Percentiles rank a stretch among this genome's conserved stretches.
phyloP scores from a whole-genome alignment of 2,888 invertebrate genomes.

The Altica lythri region DNA sequence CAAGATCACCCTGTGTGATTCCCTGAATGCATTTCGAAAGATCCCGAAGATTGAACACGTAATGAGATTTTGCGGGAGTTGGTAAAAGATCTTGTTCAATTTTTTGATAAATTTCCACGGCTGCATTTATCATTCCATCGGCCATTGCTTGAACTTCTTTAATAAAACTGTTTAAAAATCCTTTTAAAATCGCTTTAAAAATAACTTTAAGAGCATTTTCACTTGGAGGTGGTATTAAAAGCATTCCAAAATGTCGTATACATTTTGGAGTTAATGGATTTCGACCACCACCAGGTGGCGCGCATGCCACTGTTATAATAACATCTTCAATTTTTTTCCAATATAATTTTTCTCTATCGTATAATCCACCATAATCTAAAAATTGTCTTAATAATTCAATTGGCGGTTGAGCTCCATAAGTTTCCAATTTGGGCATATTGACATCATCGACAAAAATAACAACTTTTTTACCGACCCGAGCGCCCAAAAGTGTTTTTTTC shows the following conservation, averaged over 20 bases:
- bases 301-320: conserved; percentile 81
- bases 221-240: conserved; percentile 81
- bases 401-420: conserved; percentile 90
- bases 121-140: conserved; percentile 77
- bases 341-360: conserved; percentile 84
- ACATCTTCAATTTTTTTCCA: conserved; percentile 90
- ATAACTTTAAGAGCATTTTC: conserved; percentile 77
- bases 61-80: conserved; percentile 90
- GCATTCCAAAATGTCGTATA: conserved; percentile 85
- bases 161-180: conserved; percentile 80
- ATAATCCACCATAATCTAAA: conserved; percentile 79
- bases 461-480: conserved; percentile 80
- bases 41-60: conserved; percentile 90
- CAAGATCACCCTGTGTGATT: conserved; percentile 80
- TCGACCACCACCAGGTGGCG: conserved; percentile 89
- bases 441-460: conserved; percentile 90
- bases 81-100: conserved; percentile 82
- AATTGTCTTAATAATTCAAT: conserved; percentile 83
- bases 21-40: conserved; percentile 90
- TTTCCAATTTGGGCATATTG: conserved; percentile 87
- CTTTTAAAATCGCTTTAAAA: conserved; percentile 89
- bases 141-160: conserved; percentile 69
- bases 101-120: conserved; percentile 81
- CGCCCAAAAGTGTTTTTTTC: conserved; percentile 77
- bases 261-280: conserved; percentile 84